These are phyloP conservation scores for Pentalonia nigronervosa DNA, from an alignment of 1,140 invertebrate species.

Conservation along the genomic window DNA sequence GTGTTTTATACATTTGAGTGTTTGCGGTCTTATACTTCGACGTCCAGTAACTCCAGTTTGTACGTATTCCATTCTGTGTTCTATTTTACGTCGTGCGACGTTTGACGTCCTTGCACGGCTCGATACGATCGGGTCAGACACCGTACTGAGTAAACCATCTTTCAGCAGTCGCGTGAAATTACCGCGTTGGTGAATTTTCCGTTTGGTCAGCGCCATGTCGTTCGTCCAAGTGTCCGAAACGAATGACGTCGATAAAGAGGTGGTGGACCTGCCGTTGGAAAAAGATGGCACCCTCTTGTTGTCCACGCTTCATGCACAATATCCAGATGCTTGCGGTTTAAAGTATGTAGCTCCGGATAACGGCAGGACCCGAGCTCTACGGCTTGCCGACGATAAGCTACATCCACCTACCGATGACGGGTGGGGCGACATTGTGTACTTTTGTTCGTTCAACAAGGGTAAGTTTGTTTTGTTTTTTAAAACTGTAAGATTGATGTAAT, in stretches of 20 bases:
- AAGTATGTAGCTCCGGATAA: conserved; percentile 91
- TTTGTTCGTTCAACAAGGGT: conserved; percentile 98
- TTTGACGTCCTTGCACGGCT: not conserved
- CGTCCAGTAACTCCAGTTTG: too few species aligned
- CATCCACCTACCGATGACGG: conserved; percentile 84
- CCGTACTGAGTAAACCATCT: too few species aligned
- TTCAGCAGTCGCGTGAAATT: not conserved
- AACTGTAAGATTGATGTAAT: not conserved
- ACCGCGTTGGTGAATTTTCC: too few species aligned
- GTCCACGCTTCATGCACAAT: conserved; percentile 88
- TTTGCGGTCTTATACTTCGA: too few species aligned
- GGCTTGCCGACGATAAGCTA: conserved; percentile 84
- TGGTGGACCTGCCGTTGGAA: conserved; percentile 90
- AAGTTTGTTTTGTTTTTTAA: conserved; percentile 56
- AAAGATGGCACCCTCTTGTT: conserved; percentile 86
- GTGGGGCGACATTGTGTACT: conserved; percentile 88
- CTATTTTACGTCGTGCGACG: not conserved
- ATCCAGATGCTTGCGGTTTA: conserved; percentile 90
- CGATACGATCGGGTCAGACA: not conserved
- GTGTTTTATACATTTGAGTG: too few species aligned
- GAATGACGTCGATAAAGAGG: conserved; percentile 80
- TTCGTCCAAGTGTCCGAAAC: conserved; percentile 84
- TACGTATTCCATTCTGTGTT: not conserved
- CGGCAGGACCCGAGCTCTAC: conserved; percentile 83
- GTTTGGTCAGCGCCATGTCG: conserved; percentile 59